Percentiles rank a stretch among this genome's conserved stretches.
phyloP scores from a whole-genome alignment of 2,888 invertebrate species.

The Andrena fulva region DNA sequence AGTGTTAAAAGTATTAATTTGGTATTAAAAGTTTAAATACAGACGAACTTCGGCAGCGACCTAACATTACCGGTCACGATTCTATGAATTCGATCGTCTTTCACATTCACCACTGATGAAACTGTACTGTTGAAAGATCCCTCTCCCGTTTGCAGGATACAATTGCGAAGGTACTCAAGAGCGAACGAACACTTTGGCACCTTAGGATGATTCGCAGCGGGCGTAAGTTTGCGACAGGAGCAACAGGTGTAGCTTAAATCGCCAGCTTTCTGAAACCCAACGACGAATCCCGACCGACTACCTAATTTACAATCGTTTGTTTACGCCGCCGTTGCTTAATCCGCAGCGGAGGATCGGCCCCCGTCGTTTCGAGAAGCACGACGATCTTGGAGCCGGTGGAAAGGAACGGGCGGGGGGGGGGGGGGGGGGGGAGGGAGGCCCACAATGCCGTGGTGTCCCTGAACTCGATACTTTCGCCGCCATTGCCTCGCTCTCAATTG shows the following conservation, averaged over 20 bases:
- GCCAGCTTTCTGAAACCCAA: too few species aligned
- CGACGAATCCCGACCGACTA: too few species aligned
- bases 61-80: too few species aligned
- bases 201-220: background rate
- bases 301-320: background rate
- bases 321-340: conserved; percentile 1
- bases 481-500: conserved; percentile 50
- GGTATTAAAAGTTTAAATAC: too few species aligned
- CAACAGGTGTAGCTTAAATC: background rate
- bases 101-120: too few species aligned
- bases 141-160: too few species aligned
- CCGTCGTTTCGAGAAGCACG: background rate
- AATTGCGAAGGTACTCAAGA: too few species aligned
- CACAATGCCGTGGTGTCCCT: conserved; percentile 43
- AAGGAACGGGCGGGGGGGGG: conserved; percentile 1
- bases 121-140: too few species aligned
- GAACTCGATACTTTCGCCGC: conserved; percentile 67
- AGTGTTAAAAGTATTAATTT: too few species aligned
- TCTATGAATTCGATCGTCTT: too few species aligned
- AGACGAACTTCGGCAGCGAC: too few species aligned
- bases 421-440: background rate
- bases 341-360: background rate
- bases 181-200: too few species aligned
- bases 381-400: background rate
- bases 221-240: background rate